phyloP scores from a whole-genome alignment of 2,797 vertebrate genomes.

The Tokudaia tokunoshimensis region DNA sequence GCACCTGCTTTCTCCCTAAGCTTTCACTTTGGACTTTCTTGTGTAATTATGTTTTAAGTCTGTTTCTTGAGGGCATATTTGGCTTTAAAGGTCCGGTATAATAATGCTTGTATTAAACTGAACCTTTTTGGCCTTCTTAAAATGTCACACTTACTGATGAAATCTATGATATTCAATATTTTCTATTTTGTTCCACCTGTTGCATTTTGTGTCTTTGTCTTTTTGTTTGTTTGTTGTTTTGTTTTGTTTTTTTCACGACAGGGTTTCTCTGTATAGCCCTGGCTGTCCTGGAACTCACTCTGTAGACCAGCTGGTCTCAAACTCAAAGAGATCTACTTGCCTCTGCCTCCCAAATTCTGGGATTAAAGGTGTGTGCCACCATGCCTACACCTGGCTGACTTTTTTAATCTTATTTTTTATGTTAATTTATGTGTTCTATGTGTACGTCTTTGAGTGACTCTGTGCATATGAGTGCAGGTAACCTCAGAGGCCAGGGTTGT shows the following conservation, averaged over 20 bases:
- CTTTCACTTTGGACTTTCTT: neutral
- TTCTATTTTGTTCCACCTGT: neutral
- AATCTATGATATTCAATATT: neutral
- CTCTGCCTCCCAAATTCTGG: neutral
- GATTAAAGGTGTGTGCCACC: neutral
- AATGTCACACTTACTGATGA: neutral
- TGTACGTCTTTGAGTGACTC: neutral
- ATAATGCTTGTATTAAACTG: constrained; percentile 42
- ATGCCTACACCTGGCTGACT: neutral
- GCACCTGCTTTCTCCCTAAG: neutral
- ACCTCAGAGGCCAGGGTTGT: too few relatives aligned
- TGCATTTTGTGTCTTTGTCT: neutral
- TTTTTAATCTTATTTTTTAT: neutral
- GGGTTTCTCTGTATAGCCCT: neutral
- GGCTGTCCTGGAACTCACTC: neutral
- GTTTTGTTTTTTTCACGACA: neutral
- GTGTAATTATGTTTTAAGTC: neutral
- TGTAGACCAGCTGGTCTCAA: neutral
- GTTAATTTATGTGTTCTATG: neutral
- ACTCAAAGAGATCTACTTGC: neutral
- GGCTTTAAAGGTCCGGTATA: neutral
- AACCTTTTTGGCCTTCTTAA: neutral
- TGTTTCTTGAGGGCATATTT: neutral
- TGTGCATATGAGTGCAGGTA: too few relatives aligned
- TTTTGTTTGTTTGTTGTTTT: neutral